Evolutionary conservation across 2,888 invertebrate genomes (phyloP).

Genomic region (Drosophila engyochracea): DNA sequence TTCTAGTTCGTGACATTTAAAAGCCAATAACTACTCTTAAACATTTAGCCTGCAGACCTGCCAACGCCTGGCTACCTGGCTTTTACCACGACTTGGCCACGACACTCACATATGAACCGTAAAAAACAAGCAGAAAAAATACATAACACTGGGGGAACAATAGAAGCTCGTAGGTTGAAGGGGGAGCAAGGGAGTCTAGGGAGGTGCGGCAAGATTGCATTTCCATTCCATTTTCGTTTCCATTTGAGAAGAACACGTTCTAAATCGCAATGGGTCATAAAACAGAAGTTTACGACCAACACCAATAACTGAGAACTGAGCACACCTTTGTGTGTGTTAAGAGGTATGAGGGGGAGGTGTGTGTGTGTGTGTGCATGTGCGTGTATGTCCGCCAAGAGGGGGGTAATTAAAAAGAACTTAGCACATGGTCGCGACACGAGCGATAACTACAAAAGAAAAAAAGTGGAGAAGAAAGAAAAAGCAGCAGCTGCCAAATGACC

Average conservation of each 20-base stretch:
- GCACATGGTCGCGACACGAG: slow-evolving; percentile 67
- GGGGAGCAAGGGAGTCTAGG: neutral
- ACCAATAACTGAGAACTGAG: slow-evolving; percentile 23
- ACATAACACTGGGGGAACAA: slow-evolving; percentile 13
- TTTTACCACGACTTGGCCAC: neutral
- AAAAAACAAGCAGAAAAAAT: neutral
- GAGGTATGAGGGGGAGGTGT: neutral
- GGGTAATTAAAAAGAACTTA: slow-evolving; percentile 76
- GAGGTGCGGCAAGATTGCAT: slow-evolving; percentile 33
- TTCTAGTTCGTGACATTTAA: neutral
- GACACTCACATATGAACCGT: neutral
- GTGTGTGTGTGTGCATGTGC: neutral
- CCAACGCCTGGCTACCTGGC: neutral
- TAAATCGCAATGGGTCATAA: slow-evolving; percentile 52
- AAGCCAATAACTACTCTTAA: neutral
- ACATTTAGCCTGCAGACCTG: neutral
- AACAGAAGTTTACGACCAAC: slow-evolving; percentile 50
- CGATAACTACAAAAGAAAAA: slow-evolving; percentile 21
- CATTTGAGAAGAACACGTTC: slow-evolving; percentile 44
- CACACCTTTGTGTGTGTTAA: slow-evolving; percentile 29
- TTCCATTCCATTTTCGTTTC: slow-evolving; percentile 32
- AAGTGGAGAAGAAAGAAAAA: neutral
- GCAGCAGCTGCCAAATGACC: slow-evolving; percentile 28
- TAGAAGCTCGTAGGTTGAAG: slow-evolving; percentile 30
- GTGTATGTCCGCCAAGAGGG: neutral